Conservation (phyloP, 2,888 invertebrate genomes). For the Keiferia lycopersicella region DNA sequence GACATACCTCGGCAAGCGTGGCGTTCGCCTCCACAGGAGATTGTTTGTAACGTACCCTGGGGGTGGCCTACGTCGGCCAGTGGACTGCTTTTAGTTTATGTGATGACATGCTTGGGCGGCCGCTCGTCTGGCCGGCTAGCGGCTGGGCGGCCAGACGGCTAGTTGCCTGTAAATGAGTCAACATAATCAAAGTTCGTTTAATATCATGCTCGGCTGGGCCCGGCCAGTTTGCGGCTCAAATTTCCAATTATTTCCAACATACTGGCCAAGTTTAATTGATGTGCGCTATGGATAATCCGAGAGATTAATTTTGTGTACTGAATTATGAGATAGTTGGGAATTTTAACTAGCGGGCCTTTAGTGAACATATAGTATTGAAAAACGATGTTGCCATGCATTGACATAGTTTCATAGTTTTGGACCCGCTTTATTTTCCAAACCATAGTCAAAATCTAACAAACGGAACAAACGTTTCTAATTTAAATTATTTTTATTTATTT, state of each 20-base stretch:
- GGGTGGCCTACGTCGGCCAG: too few species aligned
- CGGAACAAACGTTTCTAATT: too few species aligned
- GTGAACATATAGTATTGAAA: neutral
- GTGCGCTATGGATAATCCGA: slow-evolving; percentile 14
- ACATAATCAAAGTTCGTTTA: slow-evolving; percentile 27
- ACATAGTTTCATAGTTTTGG: too few species aligned
- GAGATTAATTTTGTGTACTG: slow-evolving; percentile 5
- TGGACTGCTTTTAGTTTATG: too few species aligned
- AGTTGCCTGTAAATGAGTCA: slow-evolving; percentile 26
- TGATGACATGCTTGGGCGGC: neutral
- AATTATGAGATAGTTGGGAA: neutral
- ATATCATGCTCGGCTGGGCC: slow-evolving; percentile 25
- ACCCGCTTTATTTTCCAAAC: too few species aligned
- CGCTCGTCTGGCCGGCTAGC: neutral
- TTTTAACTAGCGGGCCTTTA: neutral
- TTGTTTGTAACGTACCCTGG: too few species aligned
- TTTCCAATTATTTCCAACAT: slow-evolving; percentile 26
- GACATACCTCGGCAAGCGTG: too few species aligned
- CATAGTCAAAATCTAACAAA: too few species aligned
- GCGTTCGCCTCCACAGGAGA: too few species aligned
- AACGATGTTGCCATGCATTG: neutral
- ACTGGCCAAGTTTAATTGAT: slow-evolving; percentile 21
- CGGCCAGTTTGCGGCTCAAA: slow-evolving; percentile 18
- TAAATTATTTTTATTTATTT: too few species aligned
- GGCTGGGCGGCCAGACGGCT: neutral